These are phyloP conservation scores for Bilobella aurantiaca DNA, from an alignment of 1,140 invertebrate species.

Conservation along the genomic window DNA sequence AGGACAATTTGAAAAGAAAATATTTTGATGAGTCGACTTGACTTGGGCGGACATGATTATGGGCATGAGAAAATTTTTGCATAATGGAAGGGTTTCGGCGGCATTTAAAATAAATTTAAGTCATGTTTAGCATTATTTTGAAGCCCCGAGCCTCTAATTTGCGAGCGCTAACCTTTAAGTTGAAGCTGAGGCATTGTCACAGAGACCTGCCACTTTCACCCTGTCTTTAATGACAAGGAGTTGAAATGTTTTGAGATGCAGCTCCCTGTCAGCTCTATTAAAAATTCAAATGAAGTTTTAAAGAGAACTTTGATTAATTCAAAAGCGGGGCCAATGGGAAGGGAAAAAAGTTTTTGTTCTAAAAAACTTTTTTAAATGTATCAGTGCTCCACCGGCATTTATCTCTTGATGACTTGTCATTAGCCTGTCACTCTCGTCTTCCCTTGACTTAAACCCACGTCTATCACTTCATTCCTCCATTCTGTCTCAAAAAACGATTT, in stretches of 20 bases:
- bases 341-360: not conserved
- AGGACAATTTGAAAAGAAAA: too few relatives aligned
- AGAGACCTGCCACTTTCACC: not conserved
- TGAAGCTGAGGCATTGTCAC: too few relatives aligned
- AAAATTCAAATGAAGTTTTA: conserved; percentile 5
- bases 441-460: not conserved
- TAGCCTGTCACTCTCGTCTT: not conserved
- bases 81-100: too few relatives aligned
- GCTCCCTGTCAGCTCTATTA: too few relatives aligned
- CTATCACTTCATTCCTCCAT: not conserved
- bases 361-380: not conserved
- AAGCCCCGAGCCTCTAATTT: too few relatives aligned
- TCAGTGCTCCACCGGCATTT: not conserved
- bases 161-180: too few relatives aligned
- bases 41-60: too few relatives aligned
- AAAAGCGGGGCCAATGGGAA: too few relatives aligned
- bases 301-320: not conserved
- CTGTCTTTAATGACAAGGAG: not conserved
- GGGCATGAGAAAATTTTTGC: too few relatives aligned
- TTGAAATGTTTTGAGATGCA: not conserved
- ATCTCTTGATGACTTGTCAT: conserved; percentile 3
- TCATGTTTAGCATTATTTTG: too few relatives aligned
- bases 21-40: too few relatives aligned
- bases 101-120: too few relatives aligned
- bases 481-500: not conserved